Percentiles rank a stretch among this genome's conserved stretches.
Evolutionary conservation across 2,797 vertebrate genomes (phyloP).

Genomic region (Toxotes lorentzi): DNA sequence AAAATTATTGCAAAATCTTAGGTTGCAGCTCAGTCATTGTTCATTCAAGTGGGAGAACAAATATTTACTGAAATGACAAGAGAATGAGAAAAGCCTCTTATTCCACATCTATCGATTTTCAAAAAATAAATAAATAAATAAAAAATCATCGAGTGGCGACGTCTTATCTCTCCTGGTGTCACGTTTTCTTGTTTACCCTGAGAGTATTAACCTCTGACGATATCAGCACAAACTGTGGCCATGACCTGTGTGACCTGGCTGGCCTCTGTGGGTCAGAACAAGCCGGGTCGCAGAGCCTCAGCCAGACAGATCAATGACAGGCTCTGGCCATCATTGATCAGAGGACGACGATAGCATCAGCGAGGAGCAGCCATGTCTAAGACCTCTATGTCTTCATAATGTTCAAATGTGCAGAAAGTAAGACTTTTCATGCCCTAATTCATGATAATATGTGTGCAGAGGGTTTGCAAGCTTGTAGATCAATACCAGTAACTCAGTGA

Average conservation of each 20-base stretch:
- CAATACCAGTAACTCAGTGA: conserved; percentile 51
- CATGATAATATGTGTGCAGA: conserved; percentile 33
- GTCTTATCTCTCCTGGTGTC: conserved; percentile 12
- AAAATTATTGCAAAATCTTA: not conserved
- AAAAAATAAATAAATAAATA: conserved; percentile 12
- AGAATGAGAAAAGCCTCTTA: not conserved
- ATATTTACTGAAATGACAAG: not conserved
- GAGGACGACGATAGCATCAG: conserved; percentile 64
- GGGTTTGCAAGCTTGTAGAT: conserved; percentile 33
- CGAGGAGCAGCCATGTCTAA: conserved; percentile 34
- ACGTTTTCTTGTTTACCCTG: conserved; percentile 62
- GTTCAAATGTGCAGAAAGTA: conserved; percentile 34
- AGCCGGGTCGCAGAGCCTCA: conserved; percentile 41
- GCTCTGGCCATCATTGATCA: conserved; percentile 75
- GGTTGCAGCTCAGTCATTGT: not conserved
- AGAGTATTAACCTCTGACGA: conserved; percentile 69
- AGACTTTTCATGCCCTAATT: conserved; percentile 44
- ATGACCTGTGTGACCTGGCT: conserved; percentile 63
- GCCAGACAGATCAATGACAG: conserved; percentile 74
- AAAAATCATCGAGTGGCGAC: not conserved
- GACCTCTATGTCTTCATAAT: conserved; percentile 20
- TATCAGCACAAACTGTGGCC: conserved; percentile 66
- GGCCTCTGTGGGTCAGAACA: conserved; percentile 62
- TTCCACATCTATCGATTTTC: conserved; percentile 2
- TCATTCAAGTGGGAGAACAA: not conserved